phyloP scores from a whole-genome alignment of 2,888 invertebrate genomes.

The Hemaris fuciformis region DNA sequence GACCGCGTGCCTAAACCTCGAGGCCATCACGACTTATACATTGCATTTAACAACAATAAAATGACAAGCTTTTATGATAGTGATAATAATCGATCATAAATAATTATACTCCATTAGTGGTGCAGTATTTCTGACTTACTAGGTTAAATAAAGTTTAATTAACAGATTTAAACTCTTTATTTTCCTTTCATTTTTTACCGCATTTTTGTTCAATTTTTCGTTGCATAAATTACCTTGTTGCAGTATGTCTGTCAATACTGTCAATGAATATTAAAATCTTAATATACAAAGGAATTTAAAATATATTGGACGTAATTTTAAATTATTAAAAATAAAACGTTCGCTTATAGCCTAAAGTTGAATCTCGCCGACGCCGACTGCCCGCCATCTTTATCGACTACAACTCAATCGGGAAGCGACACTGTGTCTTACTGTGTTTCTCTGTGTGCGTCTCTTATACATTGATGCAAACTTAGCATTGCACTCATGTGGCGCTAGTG shows the following conservation, averaged over 20 bases:
- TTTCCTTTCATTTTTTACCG: not conserved
- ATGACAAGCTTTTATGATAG: no score
- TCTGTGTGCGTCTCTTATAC: not conserved
- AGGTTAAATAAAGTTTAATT: not conserved
- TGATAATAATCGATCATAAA: no score
- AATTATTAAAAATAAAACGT: constrained; percentile 4
- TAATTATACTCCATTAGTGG: not conserved
- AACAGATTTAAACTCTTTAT: not conserved
- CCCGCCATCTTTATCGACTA: constrained; percentile 11
- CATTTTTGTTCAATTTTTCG: not conserved
- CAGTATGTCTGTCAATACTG: not conserved
- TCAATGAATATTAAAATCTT: not conserved
- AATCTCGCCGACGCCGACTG: constrained; percentile 8
- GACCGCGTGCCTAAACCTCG: no score
- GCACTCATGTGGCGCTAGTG: constrained; percentile 5
- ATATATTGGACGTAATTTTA: not conserved
- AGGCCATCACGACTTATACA: no score
- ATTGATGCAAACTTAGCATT: constrained; percentile 5
- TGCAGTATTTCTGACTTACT: not conserved
- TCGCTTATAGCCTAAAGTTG: constrained; percentile 14
- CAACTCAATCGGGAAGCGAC: constrained; percentile 8
- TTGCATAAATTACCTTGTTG: not conserved
- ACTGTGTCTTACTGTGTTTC: not conserved
- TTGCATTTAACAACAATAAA: no score
- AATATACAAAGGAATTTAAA: constrained; percentile 1